Base-by-base conservation (phyloP, 2,113 vertebrate species). In the Poecilia latipinna region DNA sequence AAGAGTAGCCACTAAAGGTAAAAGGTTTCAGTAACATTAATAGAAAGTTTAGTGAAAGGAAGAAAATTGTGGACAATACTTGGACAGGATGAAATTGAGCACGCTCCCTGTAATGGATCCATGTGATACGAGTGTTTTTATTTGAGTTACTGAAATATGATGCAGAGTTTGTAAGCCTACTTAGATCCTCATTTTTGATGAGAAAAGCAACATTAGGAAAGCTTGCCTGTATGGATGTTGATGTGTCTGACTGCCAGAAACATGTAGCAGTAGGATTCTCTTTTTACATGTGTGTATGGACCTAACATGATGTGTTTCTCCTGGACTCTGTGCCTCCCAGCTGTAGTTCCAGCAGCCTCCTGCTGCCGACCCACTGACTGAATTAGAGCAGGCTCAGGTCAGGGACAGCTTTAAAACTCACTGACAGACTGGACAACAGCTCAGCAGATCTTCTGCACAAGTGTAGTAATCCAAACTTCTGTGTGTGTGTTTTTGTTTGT, bases 401-500 rank as follows among this genome's bases (percentile, higher is more conserved):
- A 72, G 57, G 70, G 70, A 42, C 54, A 72, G 70, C 35, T 35
- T 42, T 42, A 67, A 15, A 26, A 26, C 5, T 72, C 12, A 42
- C 39, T 37, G 32, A 62, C 37, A 61, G 26, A 70, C 44, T 75
- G 4, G 0, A 83, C 74, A 28, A 67, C 70, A 74, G 31, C 71
- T 70, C 74, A 75, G 83, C 72, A 74, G 61, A 82, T 76, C 80
- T 70, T 78, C 61, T 68, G 84, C 68, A 44, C 77, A 80, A 81
- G 66, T 83, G 26, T 78, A 89, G 86, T 93, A 93, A 93, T 92
- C 72, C 69, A 86, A 91, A 88, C 80, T 72, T 88, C 31, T 88
- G 19, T 85, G 78, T 88, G 77, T 88, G 83, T 85, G 72, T 88
- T 15, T 88, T 81, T 85, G 72, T 88, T 15, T 85, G 78, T 88